Percentiles rank a stretch among this genome's conserved stretches.
Evolutionary conservation across 2,113 vertebrate species (phyloP).

Genomic region (Rhynchomys soricoides): DNA sequence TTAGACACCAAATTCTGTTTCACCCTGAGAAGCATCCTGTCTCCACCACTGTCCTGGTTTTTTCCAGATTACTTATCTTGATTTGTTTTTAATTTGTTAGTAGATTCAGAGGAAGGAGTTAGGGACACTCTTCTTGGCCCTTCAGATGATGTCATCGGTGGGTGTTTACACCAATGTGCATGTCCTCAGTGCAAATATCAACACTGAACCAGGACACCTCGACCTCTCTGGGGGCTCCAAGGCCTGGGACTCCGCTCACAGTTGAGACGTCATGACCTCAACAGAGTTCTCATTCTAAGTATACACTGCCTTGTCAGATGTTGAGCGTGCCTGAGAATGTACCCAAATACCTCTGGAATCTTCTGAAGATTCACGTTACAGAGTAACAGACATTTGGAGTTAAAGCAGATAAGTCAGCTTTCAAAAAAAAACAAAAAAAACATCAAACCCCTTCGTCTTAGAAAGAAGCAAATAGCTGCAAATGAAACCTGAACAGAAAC

Average conservation of each 20-base stretch:
- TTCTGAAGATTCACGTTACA: conserved; percentile 18
- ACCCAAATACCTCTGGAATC: not conserved
- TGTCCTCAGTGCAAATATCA: not conserved
- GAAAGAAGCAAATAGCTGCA: not conserved
- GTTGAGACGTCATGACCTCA: not conserved
- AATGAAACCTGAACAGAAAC: conserved; percentile 3
- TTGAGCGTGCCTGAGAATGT: not conserved
- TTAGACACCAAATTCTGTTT: not conserved
- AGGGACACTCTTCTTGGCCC: not conserved
- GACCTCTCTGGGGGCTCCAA: not conserved
- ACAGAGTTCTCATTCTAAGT: not conserved
- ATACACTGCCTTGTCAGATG: not conserved
- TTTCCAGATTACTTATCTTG: not conserved
- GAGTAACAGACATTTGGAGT: not conserved
- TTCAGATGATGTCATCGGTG: conserved; percentile 11
- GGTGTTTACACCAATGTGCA: not conserved
- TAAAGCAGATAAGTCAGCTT: not conserved
- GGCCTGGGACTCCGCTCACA: not conserved
- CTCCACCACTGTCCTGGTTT: not conserved
- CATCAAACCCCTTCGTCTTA: not conserved
- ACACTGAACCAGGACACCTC: conserved; percentile 13
- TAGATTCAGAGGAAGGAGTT: not conserved
- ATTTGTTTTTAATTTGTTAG: not conserved
- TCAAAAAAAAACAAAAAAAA: not conserved
- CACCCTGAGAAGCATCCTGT: not conserved